Evolutionary conservation across 1,140 invertebrate species (phyloP), one percentile per base, ranked within the genome.

Genomic region (Charaxes varanes): DNA sequence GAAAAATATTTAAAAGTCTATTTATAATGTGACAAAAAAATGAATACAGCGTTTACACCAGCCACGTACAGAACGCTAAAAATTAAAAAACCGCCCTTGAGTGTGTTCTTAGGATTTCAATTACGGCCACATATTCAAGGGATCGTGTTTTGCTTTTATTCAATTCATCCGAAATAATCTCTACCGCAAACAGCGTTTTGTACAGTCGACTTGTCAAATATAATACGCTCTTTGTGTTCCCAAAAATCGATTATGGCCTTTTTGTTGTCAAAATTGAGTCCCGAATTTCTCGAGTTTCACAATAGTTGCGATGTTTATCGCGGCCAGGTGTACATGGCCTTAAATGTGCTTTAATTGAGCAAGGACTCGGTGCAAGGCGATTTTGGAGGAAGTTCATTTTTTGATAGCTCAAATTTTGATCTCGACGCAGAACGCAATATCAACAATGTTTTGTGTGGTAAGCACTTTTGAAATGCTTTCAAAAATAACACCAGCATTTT

Each of bases 121-220:
- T 80, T 80, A 80, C 63, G 34, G 41, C 47, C 61, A 69, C 72
- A 73, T 72, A 77, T 68, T 73, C 77, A 67, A 47, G 18, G 63
- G 65, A 70, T 78, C 62, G 71, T 79, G 72, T 83, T 80, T 80
- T 83, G 76, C 73, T 67, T 78, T 77, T 73, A 77, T 83, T 83
- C 78, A 77, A 79, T 83, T 55, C 71, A 79, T 69, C 72, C 78
- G 76, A 83, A 83, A 83, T 83, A 83, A 83, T 83, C 76, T 79
- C 63, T 67, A 83, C 76, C 78, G 67, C 76, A 83, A 83, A 83
- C 78, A 83, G 54, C 66, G 70, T 57, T 71, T 36, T 63, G 63
- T 69, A 70, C 74, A 83, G 74, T 79, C 68, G 72, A 78, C 72
- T 80, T 83, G 79, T 77, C 74, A 83, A 80, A 80, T 79, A 83